Percentiles rank a stretch among this genome's conserved stretches.
Evolutionary conservation across 2,888 invertebrate species (phyloP).

Genomic region (Drosophila tripunctata): DNA sequence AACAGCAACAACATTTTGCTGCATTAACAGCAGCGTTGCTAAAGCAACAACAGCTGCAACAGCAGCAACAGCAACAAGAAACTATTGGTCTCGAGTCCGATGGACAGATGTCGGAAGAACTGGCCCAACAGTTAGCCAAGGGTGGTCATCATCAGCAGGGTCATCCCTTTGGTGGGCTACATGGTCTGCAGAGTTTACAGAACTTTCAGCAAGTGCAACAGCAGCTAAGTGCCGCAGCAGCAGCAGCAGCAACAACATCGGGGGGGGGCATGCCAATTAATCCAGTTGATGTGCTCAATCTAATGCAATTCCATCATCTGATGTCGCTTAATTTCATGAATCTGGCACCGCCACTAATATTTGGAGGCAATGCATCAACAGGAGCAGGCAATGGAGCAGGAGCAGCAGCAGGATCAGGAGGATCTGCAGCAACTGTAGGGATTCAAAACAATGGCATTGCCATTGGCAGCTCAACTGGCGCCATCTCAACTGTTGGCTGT

Average conservation of each 20-base stretch:
- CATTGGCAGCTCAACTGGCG: not conserved
- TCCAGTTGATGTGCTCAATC: slow-evolving; percentile 92
- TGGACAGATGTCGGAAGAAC: slow-evolving; percentile 28
- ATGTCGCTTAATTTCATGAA: slow-evolving; percentile 97
- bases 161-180: slow-evolving; percentile 33
- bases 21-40: slow-evolving; percentile 66
- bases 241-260: too few species aligned
- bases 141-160: slow-evolving; percentile 29
- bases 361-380: slow-evolving; percentile 74
- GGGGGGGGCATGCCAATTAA: slow-evolving; percentile 90
- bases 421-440: not conserved
- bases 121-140: slow-evolving; percentile 10
- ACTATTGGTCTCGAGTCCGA: slow-evolving; percentile 40
- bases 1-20: slow-evolving; percentile 63
- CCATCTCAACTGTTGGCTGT: not conserved
- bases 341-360: slow-evolving; percentile 91
- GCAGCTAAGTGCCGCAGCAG: slow-evolving; percentile 67
- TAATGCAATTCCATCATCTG: slow-evolving; percentile 95
- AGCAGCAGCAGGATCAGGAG: not conserved
- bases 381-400: slow-evolving; percentile 7
- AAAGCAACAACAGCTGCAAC: slow-evolving; percentile 69
- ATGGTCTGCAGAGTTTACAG: slow-evolving; percentile 79
- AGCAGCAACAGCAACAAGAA: slow-evolving; percentile 49
- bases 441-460: slow-evolving; percentile 27
- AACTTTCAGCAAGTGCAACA: slow-evolving; percentile 82